Evolutionary conservation across 2,113 vertebrate species (phyloP), one percentile per base, ranked within the genome.

Genomic region (Hippoglossus stenolepis): DNA sequence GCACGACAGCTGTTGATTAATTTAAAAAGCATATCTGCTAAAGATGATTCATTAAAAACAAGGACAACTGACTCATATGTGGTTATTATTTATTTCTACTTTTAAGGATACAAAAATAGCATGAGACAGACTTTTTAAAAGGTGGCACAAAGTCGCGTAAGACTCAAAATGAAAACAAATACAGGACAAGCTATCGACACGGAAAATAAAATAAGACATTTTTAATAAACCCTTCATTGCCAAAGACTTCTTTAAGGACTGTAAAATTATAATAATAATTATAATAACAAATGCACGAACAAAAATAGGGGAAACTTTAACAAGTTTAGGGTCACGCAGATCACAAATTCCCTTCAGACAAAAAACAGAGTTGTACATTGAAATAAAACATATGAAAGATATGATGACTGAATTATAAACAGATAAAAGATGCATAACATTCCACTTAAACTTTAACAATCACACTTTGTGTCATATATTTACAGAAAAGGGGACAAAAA

Each of bases 391-490:
- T 65, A 85, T 76, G 66, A 77, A 82, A 74, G 53, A 79, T 77
- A 79, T 60, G 68, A 79, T 74, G 18, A 82, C 80, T 86, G 28
- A 94, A 94, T 88, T 92, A 93, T 73, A 82, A 85, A 77, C 76
- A 92, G 70, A 90, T 60, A 72, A 79, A 88, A 68, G 80, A 93
- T 92, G 94, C 35, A 91, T 92, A 84, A 94, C 93, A 94, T 89
- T 95, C 92, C 95, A 95, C 93, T 87, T 83, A 40, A 65, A 21
- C 73, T 62, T 75, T 90, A 91, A 94, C 87, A 88, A 90, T 67
- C 63, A 59, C 18, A 91, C 67, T 75, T 87, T 73, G 88, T 92
- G 91, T 94, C 87, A 90, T 54, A 84, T 95, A 95, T 95, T 95
- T 95, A 98, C 94, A 97, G 73, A 65, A 87, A 59, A 20, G 57